phyloP scores from a whole-genome alignment of 2,797 vertebrate genomes.

The Oceanodroma leucorhoa region DNA sequence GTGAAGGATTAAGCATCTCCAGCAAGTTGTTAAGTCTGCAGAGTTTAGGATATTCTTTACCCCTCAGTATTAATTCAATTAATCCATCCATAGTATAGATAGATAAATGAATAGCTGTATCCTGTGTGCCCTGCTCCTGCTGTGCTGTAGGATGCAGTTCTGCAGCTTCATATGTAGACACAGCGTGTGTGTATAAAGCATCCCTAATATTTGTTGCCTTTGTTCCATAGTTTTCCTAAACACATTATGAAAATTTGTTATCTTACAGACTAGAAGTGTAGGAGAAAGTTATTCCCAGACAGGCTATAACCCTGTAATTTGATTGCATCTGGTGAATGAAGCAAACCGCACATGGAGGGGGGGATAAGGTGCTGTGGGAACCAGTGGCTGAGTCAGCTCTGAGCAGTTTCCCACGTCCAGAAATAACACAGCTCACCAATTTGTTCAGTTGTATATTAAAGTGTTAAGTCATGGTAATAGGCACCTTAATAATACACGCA shows the following conservation, averaged over 20 bases:
- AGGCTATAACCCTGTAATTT: neutral
- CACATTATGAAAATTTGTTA: neutral
- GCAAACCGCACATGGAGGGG: neutral
- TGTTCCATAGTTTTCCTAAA: neutral
- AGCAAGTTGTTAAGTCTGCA: neutral
- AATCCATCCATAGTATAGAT: neutral
- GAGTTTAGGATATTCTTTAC: neutral
- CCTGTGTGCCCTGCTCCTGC: neutral
- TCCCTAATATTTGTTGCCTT: neutral
- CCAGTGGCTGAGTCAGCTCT: neutral
- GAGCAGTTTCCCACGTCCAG: neutral
- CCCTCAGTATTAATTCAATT: neutral
- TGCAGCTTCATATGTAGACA: neutral
- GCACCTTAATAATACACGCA: accelerated
- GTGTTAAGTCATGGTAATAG: neutral
- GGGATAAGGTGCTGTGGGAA: neutral
- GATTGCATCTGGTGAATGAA: neutral
- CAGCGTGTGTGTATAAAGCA: neutral
- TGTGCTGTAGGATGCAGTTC: neutral
- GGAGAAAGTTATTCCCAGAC: neutral
- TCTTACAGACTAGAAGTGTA: neutral
- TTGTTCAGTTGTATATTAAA: neutral
- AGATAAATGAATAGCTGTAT: neutral
- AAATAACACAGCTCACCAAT: neutral
- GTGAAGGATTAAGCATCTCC: neutral